phyloP scores from a whole-genome alignment of 2,113 vertebrate species.

The Arothron firmamentum region DNA sequence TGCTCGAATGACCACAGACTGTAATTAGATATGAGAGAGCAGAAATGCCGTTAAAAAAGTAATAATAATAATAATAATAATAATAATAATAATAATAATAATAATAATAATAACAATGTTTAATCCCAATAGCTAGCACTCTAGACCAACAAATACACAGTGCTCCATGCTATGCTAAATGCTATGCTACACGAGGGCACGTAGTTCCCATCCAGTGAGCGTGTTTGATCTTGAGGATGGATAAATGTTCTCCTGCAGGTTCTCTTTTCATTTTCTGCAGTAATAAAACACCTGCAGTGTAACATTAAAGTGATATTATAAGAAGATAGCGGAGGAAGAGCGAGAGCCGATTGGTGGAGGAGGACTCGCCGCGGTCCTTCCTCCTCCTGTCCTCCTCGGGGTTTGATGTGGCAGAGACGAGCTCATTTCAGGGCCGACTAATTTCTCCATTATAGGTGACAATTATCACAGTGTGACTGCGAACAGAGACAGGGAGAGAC shows the following conservation, averaged over 20 bases:
- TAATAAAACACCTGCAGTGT: conserved; percentile 55
- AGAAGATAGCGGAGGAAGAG: conserved; percentile 46
- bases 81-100: no score
- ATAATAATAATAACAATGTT: no score
- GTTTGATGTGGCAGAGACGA: conserved; percentile 62
- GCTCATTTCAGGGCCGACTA: conserved; percentile 76
- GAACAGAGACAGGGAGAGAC: conserved; percentile 58
- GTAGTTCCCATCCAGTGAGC: no score
- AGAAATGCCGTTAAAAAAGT: no score
- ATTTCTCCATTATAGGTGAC: conserved; percentile 74
- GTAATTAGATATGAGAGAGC: not conserved
- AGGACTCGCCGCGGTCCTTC: conserved; percentile 49
- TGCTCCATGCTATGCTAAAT: no score
- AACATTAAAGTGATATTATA: conserved; percentile 55
- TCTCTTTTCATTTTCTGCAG: conserved; percentile 3
- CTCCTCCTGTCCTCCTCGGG: conserved; percentile 39
- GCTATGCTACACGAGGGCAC: no score
- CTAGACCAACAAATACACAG: no score
- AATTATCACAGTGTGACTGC: conserved; percentile 70
- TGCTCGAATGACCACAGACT: conserved; percentile 21
- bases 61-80: no score
- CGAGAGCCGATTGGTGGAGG: conserved; percentile 59
- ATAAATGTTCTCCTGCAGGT: no score
- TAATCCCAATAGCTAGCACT: no score
- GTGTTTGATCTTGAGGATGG: no score